Conservation (phyloP, 2,113 vertebrate genomes). For the Prinia subflava region DNA sequence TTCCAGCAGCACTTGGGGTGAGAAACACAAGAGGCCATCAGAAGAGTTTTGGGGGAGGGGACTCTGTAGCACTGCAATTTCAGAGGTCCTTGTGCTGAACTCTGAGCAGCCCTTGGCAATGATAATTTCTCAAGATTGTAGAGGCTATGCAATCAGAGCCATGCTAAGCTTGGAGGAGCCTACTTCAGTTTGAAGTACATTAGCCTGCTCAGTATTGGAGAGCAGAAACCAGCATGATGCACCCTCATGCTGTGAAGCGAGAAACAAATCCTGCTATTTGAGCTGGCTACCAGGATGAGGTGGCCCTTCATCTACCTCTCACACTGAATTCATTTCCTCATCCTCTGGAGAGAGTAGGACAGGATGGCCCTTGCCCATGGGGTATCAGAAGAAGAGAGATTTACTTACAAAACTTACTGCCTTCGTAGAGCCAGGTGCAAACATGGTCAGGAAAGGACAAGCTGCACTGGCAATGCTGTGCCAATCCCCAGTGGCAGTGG, state of each 20-base stretch:
- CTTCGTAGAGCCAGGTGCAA: neutral
- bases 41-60: neutral
- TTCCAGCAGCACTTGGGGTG: neutral
- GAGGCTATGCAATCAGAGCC: neutral
- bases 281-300: neutral
- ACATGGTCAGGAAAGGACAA: neutral
- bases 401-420: neutral
- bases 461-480: neutral
- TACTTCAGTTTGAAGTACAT: neutral
- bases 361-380: neutral
- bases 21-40: neutral
- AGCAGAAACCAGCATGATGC: neutral
- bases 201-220: neutral
- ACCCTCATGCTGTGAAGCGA: neutral
- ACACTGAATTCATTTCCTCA: neutral
- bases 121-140: neutral
- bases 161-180: neutral
- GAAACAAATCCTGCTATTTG: neutral
- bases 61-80: neutral
- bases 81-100: fast-evolving
- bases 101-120: neutral
- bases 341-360: neutral
- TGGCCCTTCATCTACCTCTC: neutral
- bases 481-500: fast-evolving
- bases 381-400: neutral